phyloP scores from a whole-genome alignment of 2,797 vertebrate species.

The Onychomys torridus region DNA sequence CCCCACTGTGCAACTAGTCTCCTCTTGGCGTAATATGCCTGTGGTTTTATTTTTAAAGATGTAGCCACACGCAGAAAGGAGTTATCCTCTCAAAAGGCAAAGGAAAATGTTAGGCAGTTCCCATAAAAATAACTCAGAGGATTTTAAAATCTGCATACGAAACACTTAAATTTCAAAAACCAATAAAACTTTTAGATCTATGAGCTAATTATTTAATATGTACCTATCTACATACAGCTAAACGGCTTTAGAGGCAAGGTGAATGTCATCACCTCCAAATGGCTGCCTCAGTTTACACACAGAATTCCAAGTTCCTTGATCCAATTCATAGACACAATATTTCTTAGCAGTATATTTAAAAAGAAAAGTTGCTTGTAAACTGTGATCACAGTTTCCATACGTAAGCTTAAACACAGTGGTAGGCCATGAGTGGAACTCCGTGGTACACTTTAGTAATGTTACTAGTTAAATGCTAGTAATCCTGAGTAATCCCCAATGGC shows the following conservation, averaged over 20 bases:
- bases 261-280: background rate
- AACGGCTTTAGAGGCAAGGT: slow-evolving; percentile 9
- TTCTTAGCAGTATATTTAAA: background rate
- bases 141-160: slow-evolving; percentile 69
- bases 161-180: slow-evolving; percentile 47
- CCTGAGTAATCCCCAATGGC: slow-evolving; percentile 57
- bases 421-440: background rate
- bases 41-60: slow-evolving; percentile 77
- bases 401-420: slow-evolving; percentile 48
- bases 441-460: slow-evolving; percentile 12
- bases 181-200: slow-evolving; percentile 39
- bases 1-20: slow-evolving; percentile 82
- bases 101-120: slow-evolving; percentile 41
- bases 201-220: background rate
- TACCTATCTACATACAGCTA: background rate
- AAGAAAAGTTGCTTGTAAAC: slow-evolving; percentile 33
- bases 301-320: slow-evolving; percentile 45
- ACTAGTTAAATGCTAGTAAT: slow-evolving; percentile 55
- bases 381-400: background rate
- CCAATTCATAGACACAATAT: background rate
- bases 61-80: slow-evolving; percentile 52
- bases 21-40: slow-evolving; percentile 84
- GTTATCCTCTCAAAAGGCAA: slow-evolving; percentile 59
- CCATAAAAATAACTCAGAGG: slow-evolving; percentile 55
- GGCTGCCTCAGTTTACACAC: background rate